Base-by-base conservation (phyloP, 2,888 invertebrate species). In the Cantharis nigra region DNA sequence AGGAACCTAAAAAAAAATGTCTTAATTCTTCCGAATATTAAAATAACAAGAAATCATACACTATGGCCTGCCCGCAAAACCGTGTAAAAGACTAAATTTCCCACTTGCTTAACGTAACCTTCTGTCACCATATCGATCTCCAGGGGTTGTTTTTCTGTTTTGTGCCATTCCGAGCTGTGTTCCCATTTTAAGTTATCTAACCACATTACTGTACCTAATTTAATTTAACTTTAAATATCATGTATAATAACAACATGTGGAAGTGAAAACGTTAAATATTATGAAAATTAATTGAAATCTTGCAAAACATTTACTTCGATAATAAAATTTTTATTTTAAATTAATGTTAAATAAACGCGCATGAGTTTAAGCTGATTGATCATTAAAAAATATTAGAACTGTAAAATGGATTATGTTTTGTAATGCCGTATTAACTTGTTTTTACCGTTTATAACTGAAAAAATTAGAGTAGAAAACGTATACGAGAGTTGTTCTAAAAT, bases 51-150 rank as follows among this genome's bases (percentile, higher is more conserved):
- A 26, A 10, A 16, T 63, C 82, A 89, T 94, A 87, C 95, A 92
- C 95, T 95, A 84, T 96, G 96, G 26, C 96, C 96, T 76, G 95
- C 93, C 81, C 93, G 90, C 79, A 95, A 91, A 77, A 96, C 92
- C 93, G 94, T 96, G 86, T 93, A 96, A 87, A 96, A 93, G 71
- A 91, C 89, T 75, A 96, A 92, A 82, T 94, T 94, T 75, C 91
- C 92, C 78, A 91, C 91, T 11, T 91, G 88, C 85, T 95, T 94
- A 80, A 92, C 90, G 84, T 94, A 96, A 16, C 94, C 96, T 86
- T 95, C 94, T 63, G 94, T 89, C 62, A 90, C 87, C 75, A 91
- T 88, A 80, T 93, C 85, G 18, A 92, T 91, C 87, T 91, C 90
- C 18, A 96, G 90, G 0, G 92, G 91, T 72, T 94, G 91, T 1